phyloP scores from a whole-genome alignment of 2,888 invertebrate species.

The Nematopogon swammerdamellus region DNA sequence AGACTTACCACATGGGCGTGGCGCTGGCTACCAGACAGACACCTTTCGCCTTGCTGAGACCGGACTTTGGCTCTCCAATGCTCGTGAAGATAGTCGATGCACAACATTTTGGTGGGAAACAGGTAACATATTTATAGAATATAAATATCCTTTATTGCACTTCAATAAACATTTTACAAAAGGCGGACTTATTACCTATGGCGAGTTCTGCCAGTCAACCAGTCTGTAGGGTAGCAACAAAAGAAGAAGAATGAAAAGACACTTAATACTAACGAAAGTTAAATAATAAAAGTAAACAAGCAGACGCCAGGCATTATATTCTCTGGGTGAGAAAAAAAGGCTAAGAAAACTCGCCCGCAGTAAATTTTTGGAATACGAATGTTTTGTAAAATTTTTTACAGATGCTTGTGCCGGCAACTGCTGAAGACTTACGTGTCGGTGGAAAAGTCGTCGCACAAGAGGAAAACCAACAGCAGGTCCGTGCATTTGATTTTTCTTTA shows the following conservation, averaged over 20 bases:
- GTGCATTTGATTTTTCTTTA: too few species aligned
- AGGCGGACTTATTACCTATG: background rate
- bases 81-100: constrained; percentile 65
- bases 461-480: constrained; percentile 15
- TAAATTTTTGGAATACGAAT: background rate
- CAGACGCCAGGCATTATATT: too few species aligned
- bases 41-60: constrained; percentile 68
- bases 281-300: too few species aligned
- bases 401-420: constrained; percentile 70
- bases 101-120: constrained; percentile 41
- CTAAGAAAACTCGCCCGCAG: background rate
- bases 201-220: background rate
- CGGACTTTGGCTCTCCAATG: constrained; percentile 63
- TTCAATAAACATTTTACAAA: too few species aligned
- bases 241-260: too few species aligned
- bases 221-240: too few species aligned
- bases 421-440: constrained; percentile 64
- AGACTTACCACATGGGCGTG: constrained; percentile 67
- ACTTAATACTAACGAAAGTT: too few species aligned
- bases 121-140: too few species aligned
- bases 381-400: constrained; percentile 17
- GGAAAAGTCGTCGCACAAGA: constrained; percentile 57
- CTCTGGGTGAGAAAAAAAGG: too few species aligned
- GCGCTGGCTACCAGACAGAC: constrained; percentile 63
- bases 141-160: too few species aligned